Base-by-base conservation (phyloP, 1,140 invertebrate genomes). In the Macrosteles quadrilineatus region DNA sequence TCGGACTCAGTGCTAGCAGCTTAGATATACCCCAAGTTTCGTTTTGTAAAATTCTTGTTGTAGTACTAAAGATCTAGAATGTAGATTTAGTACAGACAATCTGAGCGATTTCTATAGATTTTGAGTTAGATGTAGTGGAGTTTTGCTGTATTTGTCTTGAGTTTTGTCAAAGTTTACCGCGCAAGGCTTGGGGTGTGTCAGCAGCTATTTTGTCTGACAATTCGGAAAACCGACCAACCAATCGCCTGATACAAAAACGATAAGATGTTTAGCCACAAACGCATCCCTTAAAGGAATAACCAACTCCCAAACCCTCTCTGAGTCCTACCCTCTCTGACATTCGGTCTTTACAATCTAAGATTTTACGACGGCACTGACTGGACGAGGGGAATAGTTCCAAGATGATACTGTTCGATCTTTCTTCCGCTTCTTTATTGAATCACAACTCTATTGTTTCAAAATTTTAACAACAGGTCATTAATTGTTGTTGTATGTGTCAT, bases 1-100 rank as follows among this genome's bases (percentile, higher is more conserved):
- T 66, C 63, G 27, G 92, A 86, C 82, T 81, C 82, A 69, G 68
- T 69, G 57, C 59, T 64, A 69, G 71, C 64, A 71, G 57, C 70
- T 67, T 53, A 50, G 65, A 71, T 67, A 71, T 67, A 71, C 64
- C 70, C 70, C 55, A 31, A 67, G 43, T 69, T 57, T 31, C 63
- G 32, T 45, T 23, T 19, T 57, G 23, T 25, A 11, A 50, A 50
- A 50, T 9, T 4, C 14, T 50, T 19, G 55, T 59, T 59, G 55
- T 59, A 59, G 55, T 59, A 30, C 21, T 50, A 30, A 36, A 59
- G 25, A 59, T 59, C 23, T 59, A 59, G 55, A 19, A 4, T 50
- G 21, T 36, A 36, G 32, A 36, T 36, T 36, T 36, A 36, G 32
- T 36, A 36, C 32, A 6, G 4, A 36, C 32, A 36, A 36, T 4